phyloP scores from a whole-genome alignment of 1,140 invertebrate genomes.

The Diuraphis noxia region DNA sequence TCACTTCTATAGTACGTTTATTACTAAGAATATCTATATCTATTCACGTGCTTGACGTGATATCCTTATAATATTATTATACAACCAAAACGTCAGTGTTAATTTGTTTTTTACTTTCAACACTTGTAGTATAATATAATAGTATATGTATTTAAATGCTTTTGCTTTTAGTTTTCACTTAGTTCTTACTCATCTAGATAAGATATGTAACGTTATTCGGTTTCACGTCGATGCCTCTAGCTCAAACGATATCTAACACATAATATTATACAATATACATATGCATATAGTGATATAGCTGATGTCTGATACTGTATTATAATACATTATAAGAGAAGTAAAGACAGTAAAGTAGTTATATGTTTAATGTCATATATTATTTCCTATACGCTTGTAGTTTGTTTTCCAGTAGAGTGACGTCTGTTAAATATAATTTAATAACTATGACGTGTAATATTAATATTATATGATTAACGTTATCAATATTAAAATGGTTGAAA shows the following conservation, averaged over 20 bases:
- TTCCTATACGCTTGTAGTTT: neutral
- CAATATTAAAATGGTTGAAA: neutral
- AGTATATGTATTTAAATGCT: neutral
- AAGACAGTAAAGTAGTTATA: neutral
- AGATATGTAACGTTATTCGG: conserved; percentile 6
- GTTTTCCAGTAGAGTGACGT: neutral
- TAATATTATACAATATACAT: too few relatives aligned
- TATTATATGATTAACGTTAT: neutral
- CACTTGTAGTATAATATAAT: neutral
- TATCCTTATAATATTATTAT: neutral
- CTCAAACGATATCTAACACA: neutral
- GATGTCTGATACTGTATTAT: too few relatives aligned
- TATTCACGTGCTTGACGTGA: neutral
- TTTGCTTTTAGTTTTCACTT: neutral
- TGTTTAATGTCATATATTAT: neutral
- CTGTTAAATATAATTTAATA: neutral
- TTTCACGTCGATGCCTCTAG: neutral
- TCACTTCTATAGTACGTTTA: too few relatives aligned
- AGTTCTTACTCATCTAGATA: neutral
- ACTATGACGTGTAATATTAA: too few relatives aligned
- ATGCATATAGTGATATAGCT: too few relatives aligned
- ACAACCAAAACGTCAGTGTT: neutral
- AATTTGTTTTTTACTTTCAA: neutral
- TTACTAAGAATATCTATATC: too few relatives aligned
- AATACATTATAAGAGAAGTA: neutral